Evolutionary conservation across 2,113 vertebrate genomes (phyloP), one percentile per base, ranked within the genome.

Genomic region (Triplophysa rosa): DNA sequence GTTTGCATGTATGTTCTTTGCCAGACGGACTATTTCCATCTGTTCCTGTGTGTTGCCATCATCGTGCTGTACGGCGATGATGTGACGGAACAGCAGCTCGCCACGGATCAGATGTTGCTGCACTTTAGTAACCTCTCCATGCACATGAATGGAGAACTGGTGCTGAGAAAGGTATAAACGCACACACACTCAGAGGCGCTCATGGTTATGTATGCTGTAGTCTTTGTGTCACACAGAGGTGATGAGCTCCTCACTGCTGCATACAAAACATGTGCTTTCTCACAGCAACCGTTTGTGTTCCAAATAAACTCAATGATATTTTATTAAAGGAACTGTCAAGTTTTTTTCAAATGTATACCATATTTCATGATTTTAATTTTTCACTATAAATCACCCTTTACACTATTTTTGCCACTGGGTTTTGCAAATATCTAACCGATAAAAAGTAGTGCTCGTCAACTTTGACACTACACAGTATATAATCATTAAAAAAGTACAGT

Each of bases 21-120:
- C 37, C 86, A 99, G 98, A 99, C 96, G 0, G 98, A 99, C 87
- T 99, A 98, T 87, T 99, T 99, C 92, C 98, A 99, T 91, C 95
- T 99, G 71, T 99, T 99, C 77, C 91, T 98, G 87, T 98, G 97
- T 0, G 95, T 98, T 87, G 96, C 97, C 89, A 97, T 99, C 63
- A 95, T 99, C 80, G 95, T 94, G 83, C 94, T 99, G 49, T 98
- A 99, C 0, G 97, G 98, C 17, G 96, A 99, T 5, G 97, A 98
- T 0, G 97, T 99, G 83, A 94, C 96, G 0, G 96, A 98, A 56
- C 97, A 97, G 71, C 96, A 95, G 87, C 92, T 99, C 76, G 92
- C 95, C 80, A 95, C 96, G 0, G 98, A 99, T 90, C 97, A 98
- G 92, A 99, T 98, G 97, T 89, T 99, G 87, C 94, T 98, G 77